Conservation (phyloP, 2,797 vertebrate genomes). For the Tragelaphus oryx region DNA sequence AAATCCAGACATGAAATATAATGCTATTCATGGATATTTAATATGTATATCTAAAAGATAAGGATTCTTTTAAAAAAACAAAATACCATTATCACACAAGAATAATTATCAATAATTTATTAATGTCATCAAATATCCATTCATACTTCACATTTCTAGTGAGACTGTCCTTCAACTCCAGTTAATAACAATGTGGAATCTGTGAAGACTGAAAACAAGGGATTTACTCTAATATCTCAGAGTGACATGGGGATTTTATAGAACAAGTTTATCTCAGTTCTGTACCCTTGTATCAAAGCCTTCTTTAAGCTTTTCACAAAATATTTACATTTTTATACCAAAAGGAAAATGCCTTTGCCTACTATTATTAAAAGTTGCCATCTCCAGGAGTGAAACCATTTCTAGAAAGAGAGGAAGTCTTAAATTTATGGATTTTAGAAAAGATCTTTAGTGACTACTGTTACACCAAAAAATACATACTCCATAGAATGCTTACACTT, state of each 20-base stretch:
- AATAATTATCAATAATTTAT: background rate
- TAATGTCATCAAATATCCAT: background rate
- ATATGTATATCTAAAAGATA: background rate
- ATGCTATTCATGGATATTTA: background rate
- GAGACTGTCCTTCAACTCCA: background rate
- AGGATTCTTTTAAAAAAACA: background rate
- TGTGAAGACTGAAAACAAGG: background rate
- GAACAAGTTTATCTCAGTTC: background rate
- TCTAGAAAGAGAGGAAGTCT: background rate
- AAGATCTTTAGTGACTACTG: background rate
- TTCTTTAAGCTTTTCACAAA: background rate
- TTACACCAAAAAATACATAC: background rate
- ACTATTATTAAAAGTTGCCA: background rate
- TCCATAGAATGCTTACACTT: background rate
- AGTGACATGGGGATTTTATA: background rate
- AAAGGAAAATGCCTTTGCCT: background rate
- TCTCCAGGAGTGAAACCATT: background rate
- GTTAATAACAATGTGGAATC: background rate
- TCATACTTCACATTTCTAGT: background rate
- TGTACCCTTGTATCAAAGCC: background rate
- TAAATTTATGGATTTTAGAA: background rate
- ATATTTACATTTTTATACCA: conserved; percentile 3
- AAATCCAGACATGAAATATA: background rate
- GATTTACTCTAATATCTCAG: background rate
- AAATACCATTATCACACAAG: background rate